phyloP scores from a whole-genome alignment of 2,113 vertebrate genomes.

The Eptesicus fuscus region DNA sequence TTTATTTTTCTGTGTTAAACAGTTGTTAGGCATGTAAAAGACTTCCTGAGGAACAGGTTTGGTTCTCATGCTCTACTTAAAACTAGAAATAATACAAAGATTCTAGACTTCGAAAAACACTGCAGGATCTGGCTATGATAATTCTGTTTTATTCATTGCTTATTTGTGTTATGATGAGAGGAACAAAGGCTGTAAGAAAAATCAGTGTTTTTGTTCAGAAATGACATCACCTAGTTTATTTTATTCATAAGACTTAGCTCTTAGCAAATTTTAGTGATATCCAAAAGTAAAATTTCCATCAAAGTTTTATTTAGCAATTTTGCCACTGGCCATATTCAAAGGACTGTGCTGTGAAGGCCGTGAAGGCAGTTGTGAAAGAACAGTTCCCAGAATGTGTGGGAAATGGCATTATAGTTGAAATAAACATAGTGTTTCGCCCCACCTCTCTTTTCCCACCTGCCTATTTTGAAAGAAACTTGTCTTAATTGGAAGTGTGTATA shows the following conservation, averaged over 20 bases:
- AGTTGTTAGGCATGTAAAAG: not conserved
- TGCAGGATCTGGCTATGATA: not conserved
- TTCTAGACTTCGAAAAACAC: not conserved
- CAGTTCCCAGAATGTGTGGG: not conserved
- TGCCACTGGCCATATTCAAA: conserved; percentile 40
- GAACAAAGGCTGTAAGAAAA: not conserved
- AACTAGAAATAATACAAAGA: not conserved
- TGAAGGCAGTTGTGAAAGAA: not conserved
- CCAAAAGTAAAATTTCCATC: conserved; percentile 17
- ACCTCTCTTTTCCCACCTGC: not conserved
- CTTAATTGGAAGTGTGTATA: not conserved
- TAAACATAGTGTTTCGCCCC: not conserved
- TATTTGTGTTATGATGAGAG: not conserved
- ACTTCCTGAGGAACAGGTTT: not conserved
- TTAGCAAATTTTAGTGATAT: conserved; percentile 28
- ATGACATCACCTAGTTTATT: not conserved
- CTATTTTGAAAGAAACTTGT: not conserved
- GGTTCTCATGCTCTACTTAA: not conserved
- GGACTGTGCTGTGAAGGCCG: not conserved
- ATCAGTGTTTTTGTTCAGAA: not conserved
- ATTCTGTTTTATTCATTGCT: not conserved
- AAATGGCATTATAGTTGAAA: not conserved
- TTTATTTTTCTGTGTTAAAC: not conserved
- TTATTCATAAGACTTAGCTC: not conserved
- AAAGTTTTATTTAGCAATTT: conserved; percentile 38